Conservation (phyloP, 2,797 vertebrate species). For the Amazona ochrocephala region DNA sequence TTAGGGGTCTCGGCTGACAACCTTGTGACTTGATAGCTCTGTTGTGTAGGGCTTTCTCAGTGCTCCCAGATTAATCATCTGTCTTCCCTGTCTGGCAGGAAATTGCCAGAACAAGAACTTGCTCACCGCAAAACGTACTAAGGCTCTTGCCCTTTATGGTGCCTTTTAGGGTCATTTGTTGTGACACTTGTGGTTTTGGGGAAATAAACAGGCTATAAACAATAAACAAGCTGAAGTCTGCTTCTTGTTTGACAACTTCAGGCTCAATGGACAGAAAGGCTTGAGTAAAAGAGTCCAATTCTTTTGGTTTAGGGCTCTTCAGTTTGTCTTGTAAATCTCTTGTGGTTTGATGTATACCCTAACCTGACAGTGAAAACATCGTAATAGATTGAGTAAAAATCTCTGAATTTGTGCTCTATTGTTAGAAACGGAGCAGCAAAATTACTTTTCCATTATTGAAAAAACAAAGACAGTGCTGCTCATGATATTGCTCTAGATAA, state of each 20-base stretch:
- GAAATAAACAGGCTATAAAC: conserved; percentile 25
- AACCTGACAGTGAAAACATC: conserved; percentile 7
- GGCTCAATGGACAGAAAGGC: background rate
- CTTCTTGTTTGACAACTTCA: conserved; percentile 19
- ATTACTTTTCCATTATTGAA: background rate
- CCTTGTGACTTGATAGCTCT: background rate
- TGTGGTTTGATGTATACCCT: conserved; percentile 36
- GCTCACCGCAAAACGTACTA: background rate
- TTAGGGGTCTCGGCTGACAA: background rate
- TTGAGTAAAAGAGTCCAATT: conserved; percentile 7
- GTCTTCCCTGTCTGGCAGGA: conserved; percentile 32
- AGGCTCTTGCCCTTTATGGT: conserved; percentile 37
- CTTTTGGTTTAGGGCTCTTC: conserved; percentile 22
- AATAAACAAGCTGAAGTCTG: conserved; percentile 29
- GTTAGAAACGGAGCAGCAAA: background rate
- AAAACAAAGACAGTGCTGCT: background rate
- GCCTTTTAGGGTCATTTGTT: conserved; percentile 41
- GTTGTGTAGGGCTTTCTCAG: background rate
- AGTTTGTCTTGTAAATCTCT: conserved; percentile 33
- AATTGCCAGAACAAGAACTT: conserved; percentile 28
- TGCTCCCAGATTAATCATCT: conserved; percentile 21
- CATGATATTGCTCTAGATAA: background rate
- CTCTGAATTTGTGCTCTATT: too few species aligned
- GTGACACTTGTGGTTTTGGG: conserved; percentile 5
- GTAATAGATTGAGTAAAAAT: background rate